phyloP scores from a whole-genome alignment of 2,888 invertebrate genomes.

The Sacculina carcini region DNA sequence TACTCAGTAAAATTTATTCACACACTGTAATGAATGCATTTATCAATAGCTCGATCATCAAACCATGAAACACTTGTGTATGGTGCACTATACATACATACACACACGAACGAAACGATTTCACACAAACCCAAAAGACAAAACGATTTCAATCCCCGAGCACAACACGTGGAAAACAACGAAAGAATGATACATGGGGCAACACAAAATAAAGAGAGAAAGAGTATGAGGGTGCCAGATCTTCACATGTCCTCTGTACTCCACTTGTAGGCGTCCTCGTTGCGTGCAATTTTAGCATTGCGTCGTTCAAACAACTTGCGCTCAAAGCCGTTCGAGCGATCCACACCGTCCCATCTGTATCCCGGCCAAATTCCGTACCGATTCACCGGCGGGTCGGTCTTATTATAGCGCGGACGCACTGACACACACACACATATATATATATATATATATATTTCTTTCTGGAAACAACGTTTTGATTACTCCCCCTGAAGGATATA shows the following conservation, averaged over 20 bases:
- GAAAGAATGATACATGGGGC: too few relatives aligned
- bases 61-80: too few relatives aligned
- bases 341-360: slow-evolving; percentile 93
- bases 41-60: too few relatives aligned
- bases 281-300: slow-evolving; percentile 41
- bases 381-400: slow-evolving; percentile 46
- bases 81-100: too few relatives aligned
- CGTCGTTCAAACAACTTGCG: slow-evolving; percentile 54
- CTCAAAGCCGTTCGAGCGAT: slow-evolving; percentile 89
- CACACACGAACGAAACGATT: too few relatives aligned
- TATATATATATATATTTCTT: neutral
- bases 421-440: neutral
- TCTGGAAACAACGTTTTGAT: neutral
- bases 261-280: slow-evolving; percentile 78
- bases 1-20: too few relatives aligned
- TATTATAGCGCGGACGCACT: neutral
- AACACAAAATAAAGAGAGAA: too few relatives aligned
- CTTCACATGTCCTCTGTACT: slow-evolving; percentile 86
- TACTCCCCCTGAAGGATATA: neutral
- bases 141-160: too few relatives aligned
- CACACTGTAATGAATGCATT: too few relatives aligned
- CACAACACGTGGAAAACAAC: too few relatives aligned
- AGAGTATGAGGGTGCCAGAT: too few relatives aligned
- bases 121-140: too few relatives aligned
- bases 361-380: slow-evolving; percentile 73